phyloP scores from a whole-genome alignment of 2,888 invertebrate species.

The Parnassius mnemosyne region DNA sequence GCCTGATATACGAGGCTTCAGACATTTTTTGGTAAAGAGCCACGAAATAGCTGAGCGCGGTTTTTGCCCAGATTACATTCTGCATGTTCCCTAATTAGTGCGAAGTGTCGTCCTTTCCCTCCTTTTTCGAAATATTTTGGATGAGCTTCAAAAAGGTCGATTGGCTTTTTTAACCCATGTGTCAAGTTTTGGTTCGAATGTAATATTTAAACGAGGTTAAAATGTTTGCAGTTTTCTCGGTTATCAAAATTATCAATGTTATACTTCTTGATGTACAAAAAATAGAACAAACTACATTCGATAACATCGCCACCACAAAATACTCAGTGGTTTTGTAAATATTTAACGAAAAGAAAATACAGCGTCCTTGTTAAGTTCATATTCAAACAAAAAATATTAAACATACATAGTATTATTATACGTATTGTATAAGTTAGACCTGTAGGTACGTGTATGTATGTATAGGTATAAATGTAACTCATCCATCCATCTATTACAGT shows the following conservation, averaged over 20 bases:
- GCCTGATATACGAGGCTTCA: conserved; percentile 5
- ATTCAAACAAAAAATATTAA: no score
- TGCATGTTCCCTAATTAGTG: conserved; percentile 42
- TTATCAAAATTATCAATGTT: background rate
- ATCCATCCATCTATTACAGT: no score
- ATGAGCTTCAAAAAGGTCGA: conserved; percentile 54
- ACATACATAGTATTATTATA: no score
- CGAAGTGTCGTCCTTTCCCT: conserved; percentile 37
- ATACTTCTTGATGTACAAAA: background rate
- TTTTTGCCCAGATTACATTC: conserved; percentile 35
- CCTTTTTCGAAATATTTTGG: conserved; percentile 53
- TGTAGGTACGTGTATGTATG: no score
- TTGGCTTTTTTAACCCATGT: conserved; percentile 27
- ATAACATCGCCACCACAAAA: no score
- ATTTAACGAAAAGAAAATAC: no score
- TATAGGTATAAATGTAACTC: no score
- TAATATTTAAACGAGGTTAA: no score
- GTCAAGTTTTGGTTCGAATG: conserved; percentile 9
- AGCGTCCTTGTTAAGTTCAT: no score
- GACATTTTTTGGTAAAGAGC: conserved; percentile 22
- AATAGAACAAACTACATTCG: background rate
- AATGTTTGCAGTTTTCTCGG: no score
- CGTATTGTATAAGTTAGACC: no score
- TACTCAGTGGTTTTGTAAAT: background rate
- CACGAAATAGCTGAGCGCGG: conserved; percentile 18